A percentile compares a stretch with the other conserved stretches of the same genome.
Conservation (phyloP, 2,113 vertebrate genomes). For the Dolichallabes microphthalmus region DNA sequence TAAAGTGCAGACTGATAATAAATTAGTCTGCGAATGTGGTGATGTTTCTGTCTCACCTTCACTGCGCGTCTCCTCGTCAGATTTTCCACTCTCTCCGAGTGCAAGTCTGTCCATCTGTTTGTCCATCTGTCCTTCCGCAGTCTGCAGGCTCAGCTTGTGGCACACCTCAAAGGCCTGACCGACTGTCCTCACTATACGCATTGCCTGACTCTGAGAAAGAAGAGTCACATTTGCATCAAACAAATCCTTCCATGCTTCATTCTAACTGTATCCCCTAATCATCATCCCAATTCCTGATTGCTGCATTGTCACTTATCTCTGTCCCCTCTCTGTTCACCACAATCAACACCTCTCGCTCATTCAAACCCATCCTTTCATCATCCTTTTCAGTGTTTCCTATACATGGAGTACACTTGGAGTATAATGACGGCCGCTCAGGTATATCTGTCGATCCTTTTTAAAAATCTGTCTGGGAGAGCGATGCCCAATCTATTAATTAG, state of each 20-base stretch:
- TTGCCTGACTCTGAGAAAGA: conserved; percentile 75
- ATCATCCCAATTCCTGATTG: neutral
- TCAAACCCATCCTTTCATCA: neutral
- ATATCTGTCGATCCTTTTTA: too few species aligned
- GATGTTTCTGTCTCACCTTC: conserved; percentile 65
- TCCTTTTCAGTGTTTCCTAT: neutral
- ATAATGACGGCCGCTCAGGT: too few species aligned
- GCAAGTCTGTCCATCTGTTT: conserved; percentile 53
- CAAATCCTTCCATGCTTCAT: too few species aligned
- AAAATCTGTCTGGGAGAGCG: too few species aligned
- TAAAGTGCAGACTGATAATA: neutral
- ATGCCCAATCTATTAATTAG: too few species aligned
- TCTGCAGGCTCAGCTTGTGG: conserved; percentile 83
- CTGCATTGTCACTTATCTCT: too few species aligned
- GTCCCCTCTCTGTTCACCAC: too few species aligned
- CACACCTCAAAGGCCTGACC: conserved; percentile 87
- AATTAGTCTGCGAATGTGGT: neutral
- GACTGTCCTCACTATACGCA: conserved; percentile 80
- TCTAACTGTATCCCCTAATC: too few species aligned
- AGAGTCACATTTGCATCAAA: neutral
- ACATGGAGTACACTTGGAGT: too few species aligned
- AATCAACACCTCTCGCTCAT: neutral
- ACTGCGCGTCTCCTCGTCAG: conserved; percentile 66
- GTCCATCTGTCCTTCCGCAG: conserved; percentile 63
- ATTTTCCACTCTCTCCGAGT: conserved; percentile 72